Base-by-base conservation (phyloP, 2,888 invertebrate species). In the Pheosia tremula region DNA sequence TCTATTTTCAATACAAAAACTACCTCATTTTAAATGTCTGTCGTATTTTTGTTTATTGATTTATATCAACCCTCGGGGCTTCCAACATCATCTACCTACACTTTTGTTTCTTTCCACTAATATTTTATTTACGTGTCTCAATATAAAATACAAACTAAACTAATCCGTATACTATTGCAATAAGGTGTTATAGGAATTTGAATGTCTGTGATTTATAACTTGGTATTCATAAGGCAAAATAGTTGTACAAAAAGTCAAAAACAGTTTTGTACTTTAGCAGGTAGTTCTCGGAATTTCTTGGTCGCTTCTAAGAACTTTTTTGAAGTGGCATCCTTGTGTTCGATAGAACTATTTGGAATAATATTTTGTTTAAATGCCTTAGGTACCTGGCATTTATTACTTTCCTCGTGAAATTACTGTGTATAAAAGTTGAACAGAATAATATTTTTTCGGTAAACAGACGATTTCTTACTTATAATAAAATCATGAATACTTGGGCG, bases 271-370 rank as follows among this genome's bases (percentile, higher is more conserved):
- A 63, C 68, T 60, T 77, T 72, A 79, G 83, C 82, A 84, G 86
- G 85, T 85, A 85, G 82, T 87, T 87, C 88, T 72, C 39, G 79
- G 88, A 88, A 88, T 76, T 76, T 63, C 66, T 66, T 66, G 65
- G 68, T 70, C 74, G 75, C 78, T 88, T 88, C 88, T 82, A 7
- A 72, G 88, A 88, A 88, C 64, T 78, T 78, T 84, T 82, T 80
- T 68, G 66, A 69, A 69, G 66, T 63, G 66, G 75, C 75, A 75
- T 80, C 80, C 75, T 77, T 72, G 9, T 24, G 50, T 50, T 50
- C 54, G 7, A n/a, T n/a, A 38, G 3, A 38, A 54, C 38, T 11
- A 3, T 37, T 7, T 50, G 6, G 9, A 53, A 53, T 53, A 53
- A 53, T 24, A 53, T 37, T 37, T 38, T 24, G n/a, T 37, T 10